Base-by-base conservation (phyloP, 92 coral and sea anemone species). In the Porites divaricata region DNA sequence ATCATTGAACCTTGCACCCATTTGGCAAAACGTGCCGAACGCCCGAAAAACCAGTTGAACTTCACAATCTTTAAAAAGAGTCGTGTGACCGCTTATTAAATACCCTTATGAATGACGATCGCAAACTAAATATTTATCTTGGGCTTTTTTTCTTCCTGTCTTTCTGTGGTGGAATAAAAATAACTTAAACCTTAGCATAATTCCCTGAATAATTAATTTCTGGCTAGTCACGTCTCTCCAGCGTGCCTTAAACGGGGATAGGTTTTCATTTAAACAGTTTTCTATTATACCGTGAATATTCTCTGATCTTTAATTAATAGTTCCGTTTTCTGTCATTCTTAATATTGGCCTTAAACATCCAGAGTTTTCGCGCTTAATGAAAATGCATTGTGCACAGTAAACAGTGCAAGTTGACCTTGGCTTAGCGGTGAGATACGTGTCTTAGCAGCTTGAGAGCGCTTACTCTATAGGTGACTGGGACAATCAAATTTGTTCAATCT, bases 351-450 rank as follows among this genome's bases (percentile, higher is more conserved):
- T 9, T 20, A 8, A 15, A 28, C 17, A 79, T 17, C 22, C 21
- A 17, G 12, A 73, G 45, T 51, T 73, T 22, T 67, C 64, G 2
- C 22, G 53, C 25, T 57, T 53, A 72, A 28, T 56, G 53, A 67
- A 48, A 52, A 65, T 66, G 22, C 51, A 53, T 17, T 19, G 25
- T 66, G 50, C 4, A 12, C 51, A 51, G 24, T 21, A n/a, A 52
- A 59, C 63, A 52, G 21, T 49, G 45, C 17, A 21, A 24, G 53
- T n/a, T 68, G 85, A 80, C 85, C 85, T 80, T 80, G 85, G 68
- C 68, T 26, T 20, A 9, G 11, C 20, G 17, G 28, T 35, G 76
- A 56, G 17, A 15, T 41, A 26, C 45, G 45, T 35, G 45, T 35
- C 7, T 35, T 35, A 35, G 45, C 45, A 35, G 45, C 45, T 35